These are phyloP conservation scores for Agrenia bidenticulata DNA, from an alignment of 2,888 invertebrate genomes.

Conservation along the genomic window DNA sequence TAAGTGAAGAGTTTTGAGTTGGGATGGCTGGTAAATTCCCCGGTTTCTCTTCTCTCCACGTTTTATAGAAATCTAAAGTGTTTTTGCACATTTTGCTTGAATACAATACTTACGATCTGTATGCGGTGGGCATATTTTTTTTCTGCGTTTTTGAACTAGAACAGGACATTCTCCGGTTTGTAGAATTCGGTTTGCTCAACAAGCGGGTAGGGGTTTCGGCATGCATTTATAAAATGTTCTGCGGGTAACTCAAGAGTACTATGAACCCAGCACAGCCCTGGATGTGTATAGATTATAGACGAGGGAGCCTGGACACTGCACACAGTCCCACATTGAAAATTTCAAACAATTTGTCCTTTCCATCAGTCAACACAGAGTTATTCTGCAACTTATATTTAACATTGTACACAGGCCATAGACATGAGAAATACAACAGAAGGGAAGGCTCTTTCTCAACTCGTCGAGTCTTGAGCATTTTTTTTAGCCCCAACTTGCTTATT, in stretches of 20 bases:
- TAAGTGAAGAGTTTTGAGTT: slow-evolving; percentile 7
- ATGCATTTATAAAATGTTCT: too few relatives aligned
- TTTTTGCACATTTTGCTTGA: slow-evolving; percentile 1
- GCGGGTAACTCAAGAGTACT: too few relatives aligned
- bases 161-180: slow-evolving; percentile 1
- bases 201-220: too few relatives aligned
- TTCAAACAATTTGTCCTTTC: slow-evolving; percentile 3
- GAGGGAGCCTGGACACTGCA: neutral
- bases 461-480: neutral
- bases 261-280: too few relatives aligned
- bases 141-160: neutral
- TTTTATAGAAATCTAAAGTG: neutral
- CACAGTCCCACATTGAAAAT: neutral
- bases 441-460: neutral
- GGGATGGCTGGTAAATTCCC: neutral
- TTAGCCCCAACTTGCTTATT: neutral
- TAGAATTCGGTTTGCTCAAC: too few relatives aligned
- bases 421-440: neutral
- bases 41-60: neutral
- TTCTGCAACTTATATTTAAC: neutral
- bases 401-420: neutral
- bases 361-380: neutral
- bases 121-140: neutral
- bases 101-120: slow-evolving; percentile 5
- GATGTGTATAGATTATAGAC: neutral